Evolutionary conservation across 2,888 invertebrate species (phyloP), one percentile per base, ranked within the genome.

Genomic region (Acronicta psi): DNA sequence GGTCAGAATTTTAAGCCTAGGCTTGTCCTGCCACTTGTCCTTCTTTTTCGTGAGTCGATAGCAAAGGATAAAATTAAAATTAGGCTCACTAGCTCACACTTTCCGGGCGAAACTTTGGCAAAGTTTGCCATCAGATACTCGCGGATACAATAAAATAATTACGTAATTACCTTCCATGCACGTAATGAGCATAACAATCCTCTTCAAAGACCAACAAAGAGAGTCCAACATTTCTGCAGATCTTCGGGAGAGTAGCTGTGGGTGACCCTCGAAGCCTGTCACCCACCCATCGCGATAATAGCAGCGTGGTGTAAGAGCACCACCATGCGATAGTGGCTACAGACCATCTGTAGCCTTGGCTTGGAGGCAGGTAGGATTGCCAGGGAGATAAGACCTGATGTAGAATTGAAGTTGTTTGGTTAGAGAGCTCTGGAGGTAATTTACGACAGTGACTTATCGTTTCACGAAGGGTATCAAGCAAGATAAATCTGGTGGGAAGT

Each of bases 161-260:
- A n/a, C n/a, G n/a, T n/a, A n/a, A 72, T 74, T 60, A 93, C 93
- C 93, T 88, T 20, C 93, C 93, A 75, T 94, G 91, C 8, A 94
- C 87, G 69, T 92, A 94, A 82, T 94, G 93, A 0, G 89, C 91
- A 46, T 92, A 93, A 58, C 75, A 77, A 34, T 93, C 90, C 49
- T 93, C 91, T 66, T 93, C 84, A 54, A 93, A 94, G 2, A 92
- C 88, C 42, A 94, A 46, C 13, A 94, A 49, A 0, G 94, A 94
- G 0, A 91, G 31, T 3, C 89, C 91, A 9, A 89, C 77, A 2
- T 82, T 85, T 7, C 75, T 71, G 59, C 93, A 93, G 7, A 88
- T 73, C 25, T 75, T 87, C 0, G 84, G 69, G 4, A 93, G 63
- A 2, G 49, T 58, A 1, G 54, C 53, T 0, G 79, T 63, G 0